A percentile compares a stretch with the other conserved stretches of the same genome.
Evolutionary conservation across 53 echinoderm and acorn worm genomes (phyloP).

Genomic region (Antedon mediterranea): DNA sequence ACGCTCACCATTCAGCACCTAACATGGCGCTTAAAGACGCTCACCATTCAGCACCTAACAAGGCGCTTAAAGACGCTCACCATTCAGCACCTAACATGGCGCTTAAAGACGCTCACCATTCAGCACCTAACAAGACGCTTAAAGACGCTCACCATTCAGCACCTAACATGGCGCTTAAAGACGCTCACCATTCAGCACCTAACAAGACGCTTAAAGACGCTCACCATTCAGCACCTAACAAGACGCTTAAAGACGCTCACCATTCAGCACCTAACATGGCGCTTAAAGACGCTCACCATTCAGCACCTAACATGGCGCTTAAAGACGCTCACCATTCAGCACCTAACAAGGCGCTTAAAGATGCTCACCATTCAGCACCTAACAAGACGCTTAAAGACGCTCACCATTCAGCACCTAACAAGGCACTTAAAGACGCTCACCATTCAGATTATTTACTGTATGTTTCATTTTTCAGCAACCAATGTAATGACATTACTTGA

Average conservation of each 20-base stretch:
- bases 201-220: not conserved
- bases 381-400: not conserved
- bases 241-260: not conserved
- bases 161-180: not conserved
- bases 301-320: not conserved
- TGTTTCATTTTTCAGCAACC: constrained; percentile 7
- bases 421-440: not conserved
- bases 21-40: not conserved
- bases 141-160: too few relatives aligned
- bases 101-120: not conserved
- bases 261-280: too few relatives aligned
- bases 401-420: too few relatives aligned
- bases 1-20: too few relatives aligned
- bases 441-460: constrained; percentile 4
- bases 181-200: too few relatives aligned
- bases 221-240: too few relatives aligned
- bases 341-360: not conserved
- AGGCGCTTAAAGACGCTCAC: not conserved
- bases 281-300: not conserved
- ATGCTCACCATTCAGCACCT: too few relatives aligned
- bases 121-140: not conserved
- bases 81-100: too few relatives aligned
- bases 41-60: too few relatives aligned
- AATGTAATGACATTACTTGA: constrained; percentile 4
- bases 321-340: too few relatives aligned